These are phyloP conservation scores for fruit fly (Drosophila melanogaster) DNA, from an alignment of 1,140 invertebrate species.

Conservation along the genomic window Release_6_plus_ISO1_MT NT_033779.5:995001-995500, in stretches of 20 bases:
- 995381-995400: not conserved
- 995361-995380: not conserved
- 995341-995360: not conserved
- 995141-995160: constrained; percentile 65
- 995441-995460: no score
- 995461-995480: no score
- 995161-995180: constrained; percentile 38
- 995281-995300: constrained; percentile 13
- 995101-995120: constrained; percentile 74
- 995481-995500: no score
- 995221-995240: constrained; percentile 72
- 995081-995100: constrained; percentile 15
- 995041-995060: constrained; percentile 30
- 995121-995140: constrained; percentile 78
- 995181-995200: constrained; percentile 36
- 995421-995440: no score
- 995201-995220: constrained; percentile 10
- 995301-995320: constrained; percentile 4
- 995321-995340: not conserved
- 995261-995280: constrained; percentile 65
- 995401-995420: not conserved
- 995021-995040: constrained; percentile 35
- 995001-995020: constrained; percentile 69
- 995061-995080: constrained; percentile 13
- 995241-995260: constrained; percentile 83